Evolutionary conservation across 2,797 vertebrate genomes (phyloP).

Genomic region (Valencia hispanica): DNA sequence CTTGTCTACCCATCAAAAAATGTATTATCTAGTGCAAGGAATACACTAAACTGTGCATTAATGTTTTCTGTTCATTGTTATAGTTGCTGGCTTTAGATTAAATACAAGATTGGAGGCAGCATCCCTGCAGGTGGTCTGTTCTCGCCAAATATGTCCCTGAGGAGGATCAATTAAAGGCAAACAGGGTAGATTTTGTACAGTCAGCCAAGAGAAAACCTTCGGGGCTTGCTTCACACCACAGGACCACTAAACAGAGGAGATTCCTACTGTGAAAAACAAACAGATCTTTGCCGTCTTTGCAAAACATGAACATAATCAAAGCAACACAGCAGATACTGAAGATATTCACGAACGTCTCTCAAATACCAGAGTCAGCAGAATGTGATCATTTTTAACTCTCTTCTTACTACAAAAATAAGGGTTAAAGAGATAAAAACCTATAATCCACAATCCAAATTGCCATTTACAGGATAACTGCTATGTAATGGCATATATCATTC

Average conservation of each 20-base stretch:
- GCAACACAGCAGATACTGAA: not conserved
- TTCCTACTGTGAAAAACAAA: slow-evolving; percentile 19
- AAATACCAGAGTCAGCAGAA: not conserved
- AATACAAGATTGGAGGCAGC: slow-evolving; percentile 13
- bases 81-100: slow-evolving; percentile 43
- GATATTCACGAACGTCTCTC: not conserved
- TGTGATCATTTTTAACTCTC: not conserved
- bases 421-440: not conserved
- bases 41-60: not conserved
- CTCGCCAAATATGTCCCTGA: slow-evolving; percentile 34
- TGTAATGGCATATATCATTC: not conserved
- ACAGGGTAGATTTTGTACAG: slow-evolving; percentile 28
- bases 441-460: not conserved
- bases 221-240: slow-evolving; percentile 22
- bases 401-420: not conserved
- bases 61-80: slow-evolving; percentile 38
- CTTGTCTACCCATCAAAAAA: not conserved
- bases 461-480: not conserved
- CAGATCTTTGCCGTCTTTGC: slow-evolving; percentile 10
- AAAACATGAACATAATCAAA: slow-evolving; percentile 20
- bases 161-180: slow-evolving; percentile 63
- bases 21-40: not conserved
- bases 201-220: slow-evolving; percentile 30
- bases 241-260: slow-evolving; percentile 24
- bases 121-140: slow-evolving; percentile 50